A percentile compares a stretch with the other conserved stretches of the same genome.
Conservation (phyloP, 2,797 vertebrate species). For the Peromyscus nudipes region DNA sequence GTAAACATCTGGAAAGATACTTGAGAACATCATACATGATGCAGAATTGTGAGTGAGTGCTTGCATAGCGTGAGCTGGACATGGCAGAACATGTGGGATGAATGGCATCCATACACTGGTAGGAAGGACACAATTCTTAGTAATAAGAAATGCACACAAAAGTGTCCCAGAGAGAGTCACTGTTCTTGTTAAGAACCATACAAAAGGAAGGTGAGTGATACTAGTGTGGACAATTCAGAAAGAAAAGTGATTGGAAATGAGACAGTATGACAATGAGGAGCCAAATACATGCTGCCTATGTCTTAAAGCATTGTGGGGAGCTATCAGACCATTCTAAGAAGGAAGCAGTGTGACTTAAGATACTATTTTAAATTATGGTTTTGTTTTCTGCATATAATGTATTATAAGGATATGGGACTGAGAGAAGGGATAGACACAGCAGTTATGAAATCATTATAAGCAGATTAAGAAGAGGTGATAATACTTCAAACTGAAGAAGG, state of each 20-base stretch:
- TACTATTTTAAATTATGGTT: conserved; percentile 26
- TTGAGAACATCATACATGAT: neutral
- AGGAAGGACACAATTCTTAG: neutral
- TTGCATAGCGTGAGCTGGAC: neutral
- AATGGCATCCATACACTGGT: neutral
- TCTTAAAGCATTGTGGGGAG: neutral
- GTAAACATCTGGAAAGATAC: neutral
- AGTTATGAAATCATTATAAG: conserved; percentile 2
- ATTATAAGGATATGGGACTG: neutral
- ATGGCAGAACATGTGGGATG: neutral
- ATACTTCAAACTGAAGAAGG: neutral
- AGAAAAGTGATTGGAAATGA: conserved; percentile 13
- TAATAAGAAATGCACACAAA: neutral
- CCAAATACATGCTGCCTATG: neutral
- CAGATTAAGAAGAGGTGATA: neutral
- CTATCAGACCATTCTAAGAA: conserved; percentile 20
- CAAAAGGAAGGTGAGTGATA: neutral
- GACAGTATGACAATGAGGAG: neutral
- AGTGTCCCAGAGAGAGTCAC: neutral
- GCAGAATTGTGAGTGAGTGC: neutral
- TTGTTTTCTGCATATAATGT: neutral
- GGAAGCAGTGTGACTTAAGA: neutral
- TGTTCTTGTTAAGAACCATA: neutral
- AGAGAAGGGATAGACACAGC: neutral
- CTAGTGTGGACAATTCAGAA: neutral